These are phyloP conservation scores for Gasterosteus nipponicus DNA, from an alignment of 2,113 vertebrate genomes.

Conservation along the genomic window DNA sequence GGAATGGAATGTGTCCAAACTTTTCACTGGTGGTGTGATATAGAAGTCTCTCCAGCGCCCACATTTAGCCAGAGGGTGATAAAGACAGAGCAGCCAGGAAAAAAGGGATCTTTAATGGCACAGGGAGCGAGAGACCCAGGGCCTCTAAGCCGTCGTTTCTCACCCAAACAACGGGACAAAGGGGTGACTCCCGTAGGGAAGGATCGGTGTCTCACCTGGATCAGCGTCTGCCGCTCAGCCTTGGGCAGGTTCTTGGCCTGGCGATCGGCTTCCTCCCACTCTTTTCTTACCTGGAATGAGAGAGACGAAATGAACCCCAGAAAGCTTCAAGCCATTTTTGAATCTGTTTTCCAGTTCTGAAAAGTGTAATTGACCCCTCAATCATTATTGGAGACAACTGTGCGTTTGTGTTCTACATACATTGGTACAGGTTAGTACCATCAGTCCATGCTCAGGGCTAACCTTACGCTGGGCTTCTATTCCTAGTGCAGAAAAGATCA, in stretches of 20 bases:
- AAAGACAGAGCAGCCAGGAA: slow-evolving; percentile 63
- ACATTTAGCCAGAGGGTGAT: slow-evolving; percentile 57
- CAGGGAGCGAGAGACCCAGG: slow-evolving; percentile 35
- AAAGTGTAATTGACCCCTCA: neutral
- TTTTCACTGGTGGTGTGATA: slow-evolving; percentile 20
- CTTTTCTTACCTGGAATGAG: slow-evolving; percentile 89
- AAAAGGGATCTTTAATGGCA: slow-evolving; percentile 50
- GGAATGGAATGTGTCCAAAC: too few relatives aligned
- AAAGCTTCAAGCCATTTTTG: neutral
- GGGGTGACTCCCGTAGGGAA: slow-evolving; percentile 11
- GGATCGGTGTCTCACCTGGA: slow-evolving; percentile 86
- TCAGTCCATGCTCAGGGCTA: neutral
- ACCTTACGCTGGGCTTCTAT: neutral
- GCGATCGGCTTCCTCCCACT: slow-evolving; percentile 96
- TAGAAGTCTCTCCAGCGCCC: slow-evolving; percentile 49
- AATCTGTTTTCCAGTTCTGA: neutral
- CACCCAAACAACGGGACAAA: slow-evolving; percentile 59
- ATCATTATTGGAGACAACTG: neutral
- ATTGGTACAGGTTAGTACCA: too few relatives aligned
- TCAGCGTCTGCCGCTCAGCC: slow-evolving; percentile 93
- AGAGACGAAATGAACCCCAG: slow-evolving; percentile 1
- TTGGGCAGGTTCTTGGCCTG: slow-evolving; percentile 97
- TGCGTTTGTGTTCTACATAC: neutral
- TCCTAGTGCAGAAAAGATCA: neutral
- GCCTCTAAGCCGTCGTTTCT: slow-evolving; percentile 42